Evolutionary conservation across 2,113 vertebrate genomes (phyloP), one percentile per base, ranked within the genome.

Genomic region (Merops nubicus): DNA sequence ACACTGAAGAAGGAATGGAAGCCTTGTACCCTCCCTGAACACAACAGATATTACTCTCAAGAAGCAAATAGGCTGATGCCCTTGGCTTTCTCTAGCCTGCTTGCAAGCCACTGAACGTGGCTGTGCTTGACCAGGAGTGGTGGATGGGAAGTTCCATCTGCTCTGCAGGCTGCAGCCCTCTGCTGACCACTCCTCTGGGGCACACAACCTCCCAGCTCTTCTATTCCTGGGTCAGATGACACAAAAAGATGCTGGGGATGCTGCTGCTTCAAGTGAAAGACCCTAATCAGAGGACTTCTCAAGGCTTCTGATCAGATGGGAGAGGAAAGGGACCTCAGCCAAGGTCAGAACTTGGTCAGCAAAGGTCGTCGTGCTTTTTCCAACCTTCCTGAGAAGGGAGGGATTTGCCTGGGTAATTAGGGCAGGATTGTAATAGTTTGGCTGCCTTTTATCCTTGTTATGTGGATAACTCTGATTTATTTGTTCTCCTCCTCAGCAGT

Each of bases 381-480:
- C 11, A 11, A 63, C 40, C 29, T 67, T 96, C 45, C 62, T 85
- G 85, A 67, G 86, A 96, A 33, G 26, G 22, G 54, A 92, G 70
- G 48, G 91, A 85, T 94, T 90, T 97, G 69, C 82, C 51, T 85
- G 86, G 45, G 45, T 96, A 94, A 97, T 96, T 97, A 96, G 95
- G 95, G 90, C 95, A 93, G 65, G 57, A 62, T 14, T 70, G 59
- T 72, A 89, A 93, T 85, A 90, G 82, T 95, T 93, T 89, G 82
- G 48, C 82, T 95, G 89, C 68, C 85, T 91, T 91, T 95, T 92
- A 85, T 93, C 81, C 92, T 96, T 94, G 89, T 96, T 97, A 93
- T 83, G 28, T 78, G 91, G 59, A 89, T 88, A 85, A 95, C 81
- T 94, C 48, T 34, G 73, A 85, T 96, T 94, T 92, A 60, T 84